Conservation (phyloP, 2,888 invertebrate species). For the Cerastis rubricosa region DNA sequence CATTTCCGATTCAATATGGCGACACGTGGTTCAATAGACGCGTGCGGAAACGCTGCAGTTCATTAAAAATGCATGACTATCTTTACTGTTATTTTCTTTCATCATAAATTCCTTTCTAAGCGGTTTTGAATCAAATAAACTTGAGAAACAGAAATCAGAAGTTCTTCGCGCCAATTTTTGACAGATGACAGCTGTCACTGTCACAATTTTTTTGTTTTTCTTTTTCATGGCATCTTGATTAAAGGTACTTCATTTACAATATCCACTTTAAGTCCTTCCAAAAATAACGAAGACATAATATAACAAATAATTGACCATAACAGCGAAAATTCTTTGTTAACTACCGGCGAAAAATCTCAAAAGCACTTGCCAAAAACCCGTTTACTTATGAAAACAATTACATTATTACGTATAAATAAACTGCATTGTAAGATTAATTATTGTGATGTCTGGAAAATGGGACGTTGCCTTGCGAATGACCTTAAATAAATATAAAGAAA, state of each 20-base stretch:
- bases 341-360: slow-evolving; percentile 19
- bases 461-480: slow-evolving; percentile 57
- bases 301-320: background rate
- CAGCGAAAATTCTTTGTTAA: slow-evolving; percentile 26
- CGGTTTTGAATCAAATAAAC: background rate
- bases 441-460: slow-evolving; percentile 58
- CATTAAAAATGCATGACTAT: slow-evolving; percentile 45
- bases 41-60: slow-evolving; percentile 13
- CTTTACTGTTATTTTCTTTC: slow-evolving; percentile 17
- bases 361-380: slow-evolving; percentile 44
- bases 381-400: slow-evolving; percentile 55
- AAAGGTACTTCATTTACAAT: background rate
- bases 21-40: slow-evolving; percentile 10
- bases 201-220: background rate
- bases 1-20: slow-evolving; percentile 26
- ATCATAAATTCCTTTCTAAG: background rate
- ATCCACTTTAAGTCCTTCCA: background rate
- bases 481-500: slow-evolving; percentile 61
- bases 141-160: background rate
- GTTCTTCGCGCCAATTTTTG: slow-evolving; percentile 21
- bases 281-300: slow-evolving; percentile 1
- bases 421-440: slow-evolving; percentile 53
- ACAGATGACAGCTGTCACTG: slow-evolving; percentile 16
- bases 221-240: background rate
- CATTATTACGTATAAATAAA: slow-evolving; percentile 56